phyloP scores from a whole-genome alignment of 2,888 invertebrate species.

The Tetranychus piercei region DNA sequence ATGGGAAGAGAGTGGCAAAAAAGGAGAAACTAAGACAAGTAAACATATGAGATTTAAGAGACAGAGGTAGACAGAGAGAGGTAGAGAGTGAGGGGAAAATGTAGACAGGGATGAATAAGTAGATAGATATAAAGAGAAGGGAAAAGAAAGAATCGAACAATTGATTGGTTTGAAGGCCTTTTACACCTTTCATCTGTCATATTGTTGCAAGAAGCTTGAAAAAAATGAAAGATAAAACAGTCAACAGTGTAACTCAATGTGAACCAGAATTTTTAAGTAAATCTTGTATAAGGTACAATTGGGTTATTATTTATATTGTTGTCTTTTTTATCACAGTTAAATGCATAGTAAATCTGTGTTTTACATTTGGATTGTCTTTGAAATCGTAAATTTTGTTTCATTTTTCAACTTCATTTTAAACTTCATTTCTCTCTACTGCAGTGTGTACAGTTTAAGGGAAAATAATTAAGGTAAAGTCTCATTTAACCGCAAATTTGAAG shows the following conservation, averaged over 20 bases:
- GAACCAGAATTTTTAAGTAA: not conserved
- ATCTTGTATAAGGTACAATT: not conserved
- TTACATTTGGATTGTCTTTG: no score
- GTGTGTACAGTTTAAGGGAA: no score
- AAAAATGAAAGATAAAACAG: not conserved
- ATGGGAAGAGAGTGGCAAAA: slow-evolving; percentile 4
- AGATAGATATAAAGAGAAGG: not conserved
- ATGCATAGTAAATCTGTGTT: not conserved
- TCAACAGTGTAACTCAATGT: not conserved
- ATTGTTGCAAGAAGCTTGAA: not conserved
- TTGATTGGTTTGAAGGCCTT: slow-evolving; percentile 1
- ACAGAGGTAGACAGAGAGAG: not conserved
- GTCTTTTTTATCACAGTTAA: not conserved
- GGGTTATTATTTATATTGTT: not conserved
- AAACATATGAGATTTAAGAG: not conserved
- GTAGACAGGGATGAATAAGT: not conserved
- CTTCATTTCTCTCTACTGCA: no score
- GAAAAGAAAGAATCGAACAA: not conserved
- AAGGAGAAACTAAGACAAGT: not conserved
- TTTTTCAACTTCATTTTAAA: no score
- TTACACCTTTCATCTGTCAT: slow-evolving; percentile 1
- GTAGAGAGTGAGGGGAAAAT: not conserved
- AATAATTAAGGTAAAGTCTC: no score
- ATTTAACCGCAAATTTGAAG: no score
- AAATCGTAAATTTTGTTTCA: no score